Base-by-base conservation (phyloP, 2,113 vertebrate genomes). In the Taxidea taxus region DNA sequence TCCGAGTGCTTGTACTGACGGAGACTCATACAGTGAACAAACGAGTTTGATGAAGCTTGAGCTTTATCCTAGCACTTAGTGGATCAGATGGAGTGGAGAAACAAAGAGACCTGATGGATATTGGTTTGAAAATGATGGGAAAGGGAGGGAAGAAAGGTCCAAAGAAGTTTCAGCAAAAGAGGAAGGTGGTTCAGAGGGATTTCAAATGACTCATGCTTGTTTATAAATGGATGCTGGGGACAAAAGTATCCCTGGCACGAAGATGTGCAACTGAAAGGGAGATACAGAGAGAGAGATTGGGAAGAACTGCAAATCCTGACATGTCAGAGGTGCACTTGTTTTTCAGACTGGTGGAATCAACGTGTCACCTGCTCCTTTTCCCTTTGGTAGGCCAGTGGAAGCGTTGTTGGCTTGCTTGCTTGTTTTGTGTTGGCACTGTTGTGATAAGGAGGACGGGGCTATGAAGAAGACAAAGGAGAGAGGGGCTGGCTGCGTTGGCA, bases 91-190 rank as follows among this genome's bases (percentile, higher is more conserved):
- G 15, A 89, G 11, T 20, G 54, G 47, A 74, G 47, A 77, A 91
- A 86, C 3, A 21, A 70, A 23, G 56, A 92, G 23, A 37, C 23
- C 51, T 90, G 25, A 31, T 42, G 25, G 58, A 51, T 72, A 49
- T 54, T 84, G 91, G 27, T 84, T 93, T 87, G 44, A 82, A 92
- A 92, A 60, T 44, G 10, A 8, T 80, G n/a, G 29, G 49, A n/a
- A 66, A 88, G 54, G 42, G 54, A 68, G 51, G 51, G 39, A 78
- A 78, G n/a, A 60, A 23, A 37, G 56, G 12, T 9, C 25, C 25
- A 81, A 58, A 80, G 31, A 62, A 21, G 39, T 23, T 66, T 92
- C 44, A 44, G 14, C 44, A n/a, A 90, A 81, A 51, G 16, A 84
- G 27, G 12, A 74, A 85, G 18, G 29, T 88, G 27, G 4, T 47